Percentiles rank a stretch among this genome's conserved stretches.
phyloP scores from a whole-genome alignment of 1,140 invertebrate genomes.

The Zophobas morio region DNA sequence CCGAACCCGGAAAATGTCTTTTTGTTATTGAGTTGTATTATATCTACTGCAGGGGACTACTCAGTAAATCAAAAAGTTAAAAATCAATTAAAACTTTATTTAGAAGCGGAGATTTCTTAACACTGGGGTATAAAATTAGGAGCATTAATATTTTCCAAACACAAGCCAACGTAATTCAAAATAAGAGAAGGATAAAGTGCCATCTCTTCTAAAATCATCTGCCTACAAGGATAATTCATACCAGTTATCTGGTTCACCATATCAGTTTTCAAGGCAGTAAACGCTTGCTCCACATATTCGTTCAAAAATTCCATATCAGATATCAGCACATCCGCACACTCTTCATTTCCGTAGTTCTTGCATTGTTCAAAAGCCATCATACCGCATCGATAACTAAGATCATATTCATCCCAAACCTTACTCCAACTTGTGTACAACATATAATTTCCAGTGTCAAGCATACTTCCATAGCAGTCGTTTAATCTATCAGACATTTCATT shows the following conservation, averaged over 20 bases:
- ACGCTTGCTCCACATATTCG: background rate
- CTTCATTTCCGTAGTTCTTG: background rate
- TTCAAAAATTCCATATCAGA: background rate
- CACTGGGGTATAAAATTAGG: background rate
- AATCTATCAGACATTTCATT: background rate
- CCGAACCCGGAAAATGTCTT: too few species aligned
- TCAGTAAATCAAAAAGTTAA: too few species aligned
- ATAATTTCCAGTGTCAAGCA: background rate
- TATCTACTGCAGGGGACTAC: too few species aligned
- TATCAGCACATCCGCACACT: background rate
- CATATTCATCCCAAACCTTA: background rate
- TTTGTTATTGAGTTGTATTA: too few species aligned
- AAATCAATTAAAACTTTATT: too few species aligned
- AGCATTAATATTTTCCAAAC: background rate
- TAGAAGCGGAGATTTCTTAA: too few species aligned
- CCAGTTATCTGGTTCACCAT: background rate
- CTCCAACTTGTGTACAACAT: background rate
- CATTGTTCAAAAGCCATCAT: background rate
- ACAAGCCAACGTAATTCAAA: background rate
- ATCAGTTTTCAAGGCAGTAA: background rate
- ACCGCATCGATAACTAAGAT: background rate
- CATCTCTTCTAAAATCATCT: slow-evolving; percentile 1
- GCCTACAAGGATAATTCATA: slow-evolving; percentile 10
- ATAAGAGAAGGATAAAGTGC: background rate
- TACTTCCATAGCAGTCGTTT: background rate